Base-by-base conservation (phyloP, 2,888 invertebrate genomes). In the Oxytorus armatus region DNA sequence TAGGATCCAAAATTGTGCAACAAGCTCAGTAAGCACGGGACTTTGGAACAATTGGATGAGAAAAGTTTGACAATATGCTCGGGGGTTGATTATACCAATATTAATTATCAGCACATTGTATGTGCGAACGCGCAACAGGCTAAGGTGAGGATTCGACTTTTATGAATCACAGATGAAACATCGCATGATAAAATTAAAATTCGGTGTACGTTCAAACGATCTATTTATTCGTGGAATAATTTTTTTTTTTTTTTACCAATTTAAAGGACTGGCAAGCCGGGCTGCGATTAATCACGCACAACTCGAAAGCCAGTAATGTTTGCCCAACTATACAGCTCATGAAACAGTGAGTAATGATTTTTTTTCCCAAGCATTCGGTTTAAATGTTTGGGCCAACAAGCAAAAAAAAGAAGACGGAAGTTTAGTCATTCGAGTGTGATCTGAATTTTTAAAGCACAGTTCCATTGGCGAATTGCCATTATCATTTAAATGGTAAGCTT, bases 21-120 rank as follows among this genome's bases (percentile, higher is more conserved):
- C 75, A 94, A 93, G 85, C 85, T 95, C 59, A 90, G 92, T 77
- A 92, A 92, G 83, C 92, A 93, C 73, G 92, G 93, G 2, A 92
- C 90, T 1, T 73, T 81, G 23, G 94, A 93, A 79, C 95, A 93
- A 80, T 91, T 99, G 83, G 99, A 99, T 88, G 98, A 98, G 82
- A 96, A 98, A 90, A 98, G 98, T 3, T 93, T 99, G 63, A 98
- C 99, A 79, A 97, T 99, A 89, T 99, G 99, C 93, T 98, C 98
- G 90, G 99, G 99, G 10, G 97, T 98, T 14, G 99, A 99, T 93
- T 97, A 99, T 92, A 99, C 99, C 91, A 99, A 99, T 93, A 98
- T 99, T 92, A 98, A 97, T 93, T 98, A 98, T 92, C 98, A 98
- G 89, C 98, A 98, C 92, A 96, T 99, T 86, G 97, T 99, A 81